Evolutionary conservation across 2,797 vertebrate species (phyloP), one percentile per base, ranked within the genome.

Genomic region (Enteromius afrohamiltoni): DNA sequence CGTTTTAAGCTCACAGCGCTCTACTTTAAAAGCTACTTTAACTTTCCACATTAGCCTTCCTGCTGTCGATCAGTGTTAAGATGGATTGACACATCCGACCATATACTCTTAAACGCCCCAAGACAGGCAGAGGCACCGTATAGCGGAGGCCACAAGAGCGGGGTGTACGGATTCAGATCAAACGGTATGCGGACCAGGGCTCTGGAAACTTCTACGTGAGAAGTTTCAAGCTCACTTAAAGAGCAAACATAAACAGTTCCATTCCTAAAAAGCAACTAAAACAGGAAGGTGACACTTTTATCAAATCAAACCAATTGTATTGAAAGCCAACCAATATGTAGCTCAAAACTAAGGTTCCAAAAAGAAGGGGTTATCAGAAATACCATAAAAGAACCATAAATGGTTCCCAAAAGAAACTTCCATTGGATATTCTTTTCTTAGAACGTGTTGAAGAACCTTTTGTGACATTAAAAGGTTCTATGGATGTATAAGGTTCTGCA

Each of bases 1-100:
- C 80, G n/a, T 74, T 64, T 45, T 77, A 87, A 83, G 79, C 79
- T 77, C 67, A 80, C 9, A 29, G 70, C n/a, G 85, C 84, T 51
- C 76, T 73, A 77, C 80, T 45, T 53, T 68, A 53, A 65, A 84
- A 80, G 47, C 79, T 62, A 17, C 65, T 84, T 74, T 76, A 82
- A 82, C 64, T 87, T 87, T 85, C 87, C 86, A 87, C 86, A 85
- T 88, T 85, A 84, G 87, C 37, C 84, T 80, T 85, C 67, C 85
- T 77, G 79, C 82, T 67, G 77, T 80, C 82, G 42, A 85, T 73
- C 87, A 84, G 47, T 1, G 1, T 31, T 45, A 67, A 55, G 62
- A 76, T 13, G 26, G 81, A 75, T 83, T 75, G 81, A 83, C 81
- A 83, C 62, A 53, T 68, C 73, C 23, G 34, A 83, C n/a, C 3